These are phyloP conservation scores for Chesias legatella DNA, from an alignment of 2,888 invertebrate genomes.

Conservation along the genomic window DNA sequence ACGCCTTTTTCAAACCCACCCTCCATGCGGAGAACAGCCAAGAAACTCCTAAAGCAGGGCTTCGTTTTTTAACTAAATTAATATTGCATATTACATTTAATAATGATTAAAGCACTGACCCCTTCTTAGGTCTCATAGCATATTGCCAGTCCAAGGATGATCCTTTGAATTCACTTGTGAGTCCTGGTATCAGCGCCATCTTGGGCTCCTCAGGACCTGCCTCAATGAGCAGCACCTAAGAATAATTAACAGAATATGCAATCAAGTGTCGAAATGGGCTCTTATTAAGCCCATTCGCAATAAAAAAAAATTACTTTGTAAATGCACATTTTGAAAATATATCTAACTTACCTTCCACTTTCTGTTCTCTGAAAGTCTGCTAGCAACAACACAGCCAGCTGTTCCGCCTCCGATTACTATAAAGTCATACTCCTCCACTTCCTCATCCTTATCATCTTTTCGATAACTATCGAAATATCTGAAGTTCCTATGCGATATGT, in stretches of 20 bases:
- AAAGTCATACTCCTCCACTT: constrained; percentile 54
- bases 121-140: constrained; percentile 65
- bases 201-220: constrained; percentile 70
- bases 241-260: too few species aligned
- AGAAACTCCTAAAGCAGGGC: too few species aligned
- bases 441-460: constrained; percentile 21
- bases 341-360: constrained; percentile 59
- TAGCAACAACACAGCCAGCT: constrained; percentile 68
- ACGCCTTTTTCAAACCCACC: too few species aligned
- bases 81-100: too few species aligned
- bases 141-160: constrained; percentile 68
- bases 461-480: constrained; percentile 28
- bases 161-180: constrained; percentile 67
- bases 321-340: neutral
- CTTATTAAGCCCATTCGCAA: too few species aligned
- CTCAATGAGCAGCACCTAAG: constrained; percentile 59
- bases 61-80: too few species aligned
- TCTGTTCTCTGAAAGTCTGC: constrained; percentile 64
- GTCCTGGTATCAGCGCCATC: constrained; percentile 64
- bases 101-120: constrained; percentile 42
- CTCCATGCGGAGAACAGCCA: too few species aligned
- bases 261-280: too few species aligned
- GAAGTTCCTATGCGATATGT: constrained; percentile 26
- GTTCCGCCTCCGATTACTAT: constrained; percentile 69
- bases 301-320: too few species aligned